Percentiles rank a stretch among this genome's conserved stretches.
Evolutionary conservation across 2,888 invertebrate species (phyloP).

Genomic region (Craniophora ligustri): DNA sequence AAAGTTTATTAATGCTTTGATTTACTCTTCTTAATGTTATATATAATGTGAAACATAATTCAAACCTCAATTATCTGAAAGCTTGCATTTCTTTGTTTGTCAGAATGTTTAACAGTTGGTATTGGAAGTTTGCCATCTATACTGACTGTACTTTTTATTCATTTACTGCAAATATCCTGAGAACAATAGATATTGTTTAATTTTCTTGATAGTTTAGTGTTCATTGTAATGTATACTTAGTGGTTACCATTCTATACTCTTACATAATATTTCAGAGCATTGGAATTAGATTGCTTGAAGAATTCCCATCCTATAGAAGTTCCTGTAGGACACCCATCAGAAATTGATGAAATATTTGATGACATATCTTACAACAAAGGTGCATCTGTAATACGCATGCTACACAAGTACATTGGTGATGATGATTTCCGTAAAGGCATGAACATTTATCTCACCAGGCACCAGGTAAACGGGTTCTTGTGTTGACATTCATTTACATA

Average conservation of each 20-base stretch:
- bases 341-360: conserved; percentile 99
- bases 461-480: conserved; percentile 85
- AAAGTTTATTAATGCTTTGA: too few relatives aligned
- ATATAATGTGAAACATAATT: background rate
- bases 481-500: too few relatives aligned
- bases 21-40: too few relatives aligned
- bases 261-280: conserved; percentile 87
- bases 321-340: conserved; percentile 97
- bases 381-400: conserved; percentile 97
- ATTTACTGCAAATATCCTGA: conserved; percentile 48
- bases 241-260: conserved; percentile 15
- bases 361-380: conserved; percentile 99
- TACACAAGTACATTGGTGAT: conserved; percentile 97
- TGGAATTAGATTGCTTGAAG: conserved; percentile 95
- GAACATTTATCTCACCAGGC: conserved; percentile 95
- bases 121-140: conserved; percentile 57
- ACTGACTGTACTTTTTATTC: conserved; percentile 56
- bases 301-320: conserved; percentile 99
- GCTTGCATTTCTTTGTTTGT: conserved; percentile 24
- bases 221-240: conserved; percentile 27
- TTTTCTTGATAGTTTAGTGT: conserved; percentile 22
- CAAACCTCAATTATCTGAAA: background rate
- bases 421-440: conserved; percentile 97
- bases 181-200: conserved; percentile 54
- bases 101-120: conserved; percentile 27